Percentiles rank a stretch among this genome's conserved stretches.
Evolutionary conservation across 2,113 vertebrate genomes (phyloP).

Genomic region (Oryzias curvinotus): DNA sequence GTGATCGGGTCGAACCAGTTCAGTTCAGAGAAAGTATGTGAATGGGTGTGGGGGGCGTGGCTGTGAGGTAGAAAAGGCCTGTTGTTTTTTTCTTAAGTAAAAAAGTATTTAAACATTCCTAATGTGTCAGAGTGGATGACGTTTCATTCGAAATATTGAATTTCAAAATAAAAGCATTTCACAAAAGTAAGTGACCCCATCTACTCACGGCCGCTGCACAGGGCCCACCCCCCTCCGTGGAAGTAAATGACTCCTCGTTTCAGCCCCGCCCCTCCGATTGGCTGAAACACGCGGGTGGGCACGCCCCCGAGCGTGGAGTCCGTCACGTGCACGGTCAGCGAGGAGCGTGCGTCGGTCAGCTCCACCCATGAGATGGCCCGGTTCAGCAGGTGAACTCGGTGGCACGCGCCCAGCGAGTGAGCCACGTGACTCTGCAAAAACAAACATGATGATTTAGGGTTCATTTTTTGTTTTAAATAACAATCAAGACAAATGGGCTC

Average conservation of each 20-base stretch:
- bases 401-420: slow-evolving; percentile 84
- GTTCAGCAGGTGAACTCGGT: slow-evolving; percentile 84
- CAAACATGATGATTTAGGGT: too few species aligned
- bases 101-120: too few species aligned
- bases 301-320: slow-evolving; percentile 85
- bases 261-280: slow-evolving; percentile 58
- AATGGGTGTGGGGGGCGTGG: too few species aligned
- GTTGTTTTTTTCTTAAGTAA: too few species aligned
- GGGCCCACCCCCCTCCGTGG: slow-evolving; percentile 94
- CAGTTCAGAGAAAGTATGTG: too few species aligned
- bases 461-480: not conserved
- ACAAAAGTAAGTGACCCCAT: not conserved
- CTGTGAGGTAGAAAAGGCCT: too few species aligned
- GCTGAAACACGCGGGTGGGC: slow-evolving; percentile 85
- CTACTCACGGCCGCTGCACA: slow-evolving; percentile 87
- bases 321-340: slow-evolving; percentile 75
- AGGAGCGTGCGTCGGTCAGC: slow-evolving; percentile 78
- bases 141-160: not conserved
- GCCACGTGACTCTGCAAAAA: slow-evolving; percentile 81
- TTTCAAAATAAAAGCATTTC: not conserved
- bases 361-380: slow-evolving; percentile 81
- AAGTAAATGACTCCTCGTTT: slow-evolving; percentile 87
- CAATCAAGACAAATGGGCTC: too few species aligned
- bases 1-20: too few species aligned
- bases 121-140: too few species aligned